Percentiles rank a stretch among this genome's conserved stretches.
phyloP scores from a whole-genome alignment of 2,113 vertebrate species.

The Meriones unguiculatus region DNA sequence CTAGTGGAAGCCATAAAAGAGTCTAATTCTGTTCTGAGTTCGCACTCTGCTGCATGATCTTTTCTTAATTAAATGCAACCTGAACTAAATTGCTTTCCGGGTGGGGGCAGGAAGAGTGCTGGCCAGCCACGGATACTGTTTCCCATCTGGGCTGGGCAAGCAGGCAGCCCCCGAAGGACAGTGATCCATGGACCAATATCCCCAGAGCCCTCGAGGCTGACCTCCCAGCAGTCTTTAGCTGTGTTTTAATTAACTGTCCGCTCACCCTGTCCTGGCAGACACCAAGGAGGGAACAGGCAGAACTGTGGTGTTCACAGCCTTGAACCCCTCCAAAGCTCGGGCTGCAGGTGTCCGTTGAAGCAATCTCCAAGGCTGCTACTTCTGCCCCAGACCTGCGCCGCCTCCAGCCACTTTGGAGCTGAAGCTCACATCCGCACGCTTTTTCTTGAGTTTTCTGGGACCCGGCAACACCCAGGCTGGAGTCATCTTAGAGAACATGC shows the following conservation, averaged over 20 bases:
- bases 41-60: rapidly evolving
- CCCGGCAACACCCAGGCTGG: not conserved
- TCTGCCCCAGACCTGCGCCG: rapidly evolving
- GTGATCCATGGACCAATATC: conserved; percentile 47
- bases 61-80: not conserved
- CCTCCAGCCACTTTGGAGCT: not conserved
- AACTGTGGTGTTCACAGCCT: not conserved
- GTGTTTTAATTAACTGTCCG: conserved; percentile 31
- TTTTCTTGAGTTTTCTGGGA: no score
- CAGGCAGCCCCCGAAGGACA: not conserved
- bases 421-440: rapidly evolving
- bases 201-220: not conserved
- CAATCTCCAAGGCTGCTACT: rapidly evolving
- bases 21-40: not conserved
- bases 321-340: not conserved
- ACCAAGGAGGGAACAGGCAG: rapidly evolving
- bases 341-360: rapidly evolving
- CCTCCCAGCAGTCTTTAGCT: not conserved
- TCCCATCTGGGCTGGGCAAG: not conserved
- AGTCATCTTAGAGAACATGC: not conserved
- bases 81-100: not conserved
- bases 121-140: not conserved
- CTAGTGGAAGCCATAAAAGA: not conserved
- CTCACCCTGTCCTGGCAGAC: not conserved
- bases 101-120: rapidly evolving